Evolutionary conservation across 23 tunicate species (phyloP), one percentile per base, ranked within the genome.

Genomic region (Trididemnum clinides): DNA sequence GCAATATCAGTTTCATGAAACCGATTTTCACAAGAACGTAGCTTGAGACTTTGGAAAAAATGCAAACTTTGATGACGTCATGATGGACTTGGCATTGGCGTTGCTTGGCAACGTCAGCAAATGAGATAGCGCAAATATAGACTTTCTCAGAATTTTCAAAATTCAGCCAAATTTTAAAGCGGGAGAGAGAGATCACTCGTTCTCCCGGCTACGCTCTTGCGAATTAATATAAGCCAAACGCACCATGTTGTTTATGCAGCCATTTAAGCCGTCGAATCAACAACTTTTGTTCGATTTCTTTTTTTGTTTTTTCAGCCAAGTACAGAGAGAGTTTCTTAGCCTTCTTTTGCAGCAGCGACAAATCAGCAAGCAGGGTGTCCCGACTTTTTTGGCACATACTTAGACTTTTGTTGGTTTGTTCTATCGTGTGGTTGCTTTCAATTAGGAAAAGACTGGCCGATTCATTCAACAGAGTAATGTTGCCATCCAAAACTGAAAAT

Each of bases 241-340:
- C 50, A 84, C 88, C 88, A 73, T 84, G 50, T 33, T 72, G 49
- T 30, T 28, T 71, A 29, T 84, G 88, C 10, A 84, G 80, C 88
- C 88, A 84, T 12, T 51, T 32, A 1, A 84, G 80, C 70, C 57
- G 80, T 21, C 51, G 44, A 33, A 84, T 84, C 51, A 71, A 21
- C 70, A n/a, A 50, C 22, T 7, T 7, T 22, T 73, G 57, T 30
- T 38, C 38, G 5, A 7, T 20, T 21, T 19, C 18, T 1, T 19
- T 28, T 21, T 22, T 19, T 2, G 15, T 36, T 2, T 12, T 2
- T 1, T 36, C 80, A 37, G 10, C 57, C 3, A 39, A 10, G 6
- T 6, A 57, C 54, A 73, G 57, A 19, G 54, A 12, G 3, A 37
- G 28, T 23, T 73, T 73, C 38, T 73, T 73, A 23, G 57, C 31